Conservation (phyloP, 2,113 vertebrate species). For the Crotalus horridus region DNA sequence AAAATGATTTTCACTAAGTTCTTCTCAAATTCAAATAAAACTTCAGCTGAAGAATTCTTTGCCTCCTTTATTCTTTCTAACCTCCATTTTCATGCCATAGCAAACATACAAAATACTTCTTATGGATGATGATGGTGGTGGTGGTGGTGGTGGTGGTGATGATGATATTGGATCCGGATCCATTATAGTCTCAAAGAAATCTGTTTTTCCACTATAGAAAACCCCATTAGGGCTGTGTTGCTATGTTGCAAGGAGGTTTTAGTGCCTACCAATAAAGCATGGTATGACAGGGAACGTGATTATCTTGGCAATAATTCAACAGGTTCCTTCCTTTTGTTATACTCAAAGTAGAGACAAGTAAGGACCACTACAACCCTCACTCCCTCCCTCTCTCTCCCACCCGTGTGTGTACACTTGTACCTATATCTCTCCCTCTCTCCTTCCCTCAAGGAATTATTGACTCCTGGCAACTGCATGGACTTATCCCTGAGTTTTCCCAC, state of each 20-base stretch:
- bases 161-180: neutral
- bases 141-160: too few relatives aligned
- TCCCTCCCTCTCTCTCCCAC: neutral
- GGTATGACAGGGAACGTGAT: neutral
- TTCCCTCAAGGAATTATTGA: neutral
- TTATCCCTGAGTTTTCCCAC: neutral
- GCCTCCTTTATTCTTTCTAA: neutral
- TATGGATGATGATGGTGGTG: neutral
- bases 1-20: neutral
- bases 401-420: neutral
- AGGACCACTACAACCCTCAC: neutral
- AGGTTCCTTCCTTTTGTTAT: neutral
- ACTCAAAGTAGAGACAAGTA: neutral
- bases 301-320: neutral
- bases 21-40: neutral
- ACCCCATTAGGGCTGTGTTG: neutral
- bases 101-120: neutral
- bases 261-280: neutral
- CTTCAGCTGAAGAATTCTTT: neutral
- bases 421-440: neutral
- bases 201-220: neutral
- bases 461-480: neutral
- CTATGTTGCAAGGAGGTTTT: neutral
- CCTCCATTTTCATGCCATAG: neutral
- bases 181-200: neutral